Percentiles rank a stretch among this genome's conserved stretches.
These are phyloP conservation scores for Rhea americana DNA, from an alignment of 2,113 vertebrate genomes.

Conservation along the genomic window DNA sequence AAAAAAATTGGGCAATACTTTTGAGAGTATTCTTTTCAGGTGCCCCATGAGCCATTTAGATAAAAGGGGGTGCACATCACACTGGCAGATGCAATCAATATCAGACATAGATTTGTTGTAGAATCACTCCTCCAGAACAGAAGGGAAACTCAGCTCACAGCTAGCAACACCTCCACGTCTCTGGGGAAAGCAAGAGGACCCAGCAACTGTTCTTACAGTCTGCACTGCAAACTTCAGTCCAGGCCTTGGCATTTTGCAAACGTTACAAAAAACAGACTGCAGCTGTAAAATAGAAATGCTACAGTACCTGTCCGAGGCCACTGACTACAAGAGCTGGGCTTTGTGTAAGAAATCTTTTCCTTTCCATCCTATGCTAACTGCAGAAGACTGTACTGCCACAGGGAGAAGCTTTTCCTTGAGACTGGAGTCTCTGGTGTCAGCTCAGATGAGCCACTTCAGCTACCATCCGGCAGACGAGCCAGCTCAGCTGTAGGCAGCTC, in stretches of 20 bases:
- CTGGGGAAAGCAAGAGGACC: background rate
- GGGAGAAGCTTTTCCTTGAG: background rate
- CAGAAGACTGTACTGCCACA: too few relatives aligned
- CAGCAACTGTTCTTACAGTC: background rate
- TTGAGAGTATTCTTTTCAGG: background rate
- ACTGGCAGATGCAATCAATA: background rate
- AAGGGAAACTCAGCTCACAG: background rate
- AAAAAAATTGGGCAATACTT: background rate
- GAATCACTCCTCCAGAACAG: background rate
- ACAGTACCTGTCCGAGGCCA: background rate
- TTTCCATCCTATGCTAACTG: background rate
- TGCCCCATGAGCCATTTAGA: background rate
- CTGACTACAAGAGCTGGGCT: background rate
- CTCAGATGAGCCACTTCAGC: background rate
- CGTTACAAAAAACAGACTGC: background rate
- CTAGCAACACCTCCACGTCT: background rate
- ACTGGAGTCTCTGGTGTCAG: background rate
- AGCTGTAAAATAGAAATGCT: background rate
- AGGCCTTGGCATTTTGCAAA: background rate
- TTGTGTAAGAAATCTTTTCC: background rate
- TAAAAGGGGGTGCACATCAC: background rate
- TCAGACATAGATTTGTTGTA: fast-evolving
- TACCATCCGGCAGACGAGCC: fast-evolving
- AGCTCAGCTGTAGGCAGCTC: background rate
- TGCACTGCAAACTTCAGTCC: background rate